phyloP scores from a whole-genome alignment of 2,888 invertebrate genomes.

The Apantesis nais region DNA sequence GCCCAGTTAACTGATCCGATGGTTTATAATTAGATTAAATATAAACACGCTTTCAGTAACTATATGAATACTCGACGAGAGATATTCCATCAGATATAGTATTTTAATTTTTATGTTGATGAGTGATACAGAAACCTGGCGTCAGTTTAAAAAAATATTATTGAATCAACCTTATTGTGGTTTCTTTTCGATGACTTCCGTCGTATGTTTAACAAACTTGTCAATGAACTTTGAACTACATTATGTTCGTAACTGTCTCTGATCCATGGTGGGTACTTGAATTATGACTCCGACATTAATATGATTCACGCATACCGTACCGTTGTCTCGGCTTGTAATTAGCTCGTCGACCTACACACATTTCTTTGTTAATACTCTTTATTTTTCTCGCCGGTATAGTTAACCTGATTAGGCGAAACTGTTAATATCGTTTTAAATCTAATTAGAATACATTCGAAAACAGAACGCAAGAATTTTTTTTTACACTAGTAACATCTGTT shows the following conservation, averaged over 20 bases:
- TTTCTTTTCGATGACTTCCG: slow-evolving; percentile 19
- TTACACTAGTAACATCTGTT: not conserved
- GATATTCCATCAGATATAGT: not conserved
- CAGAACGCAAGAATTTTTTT: not conserved
- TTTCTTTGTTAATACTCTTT: slow-evolving; percentile 37
- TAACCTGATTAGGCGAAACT: slow-evolving; percentile 30
- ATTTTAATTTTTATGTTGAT: not conserved
- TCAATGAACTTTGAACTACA: slow-evolving; percentile 21
- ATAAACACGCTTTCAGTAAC: not conserved
- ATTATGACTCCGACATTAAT: slow-evolving; percentile 13
- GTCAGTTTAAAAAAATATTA: not conserved
- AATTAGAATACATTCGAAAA: not conserved
- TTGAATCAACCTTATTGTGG: slow-evolving; percentile 21
- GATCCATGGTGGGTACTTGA: slow-evolving; percentile 7
- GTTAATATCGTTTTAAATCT: slow-evolving; percentile 22
- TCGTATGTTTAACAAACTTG: slow-evolving; percentile 13
- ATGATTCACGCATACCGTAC: slow-evolving; percentile 43
- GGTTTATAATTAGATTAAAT: not conserved
- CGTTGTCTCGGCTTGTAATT: slow-evolving; percentile 39
- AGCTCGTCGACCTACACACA: slow-evolving; percentile 30
- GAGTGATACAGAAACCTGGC: not conserved
- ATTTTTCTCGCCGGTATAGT: slow-evolving; percentile 33
- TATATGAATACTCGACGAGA: not conserved
- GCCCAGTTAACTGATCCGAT: not conserved
- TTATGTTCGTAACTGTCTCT: slow-evolving; percentile 14